These are phyloP conservation scores for Patiria miniata DNA, from an alignment of 35 echinoderm and acorn worm genomes.

Conservation along the genomic window DNA sequence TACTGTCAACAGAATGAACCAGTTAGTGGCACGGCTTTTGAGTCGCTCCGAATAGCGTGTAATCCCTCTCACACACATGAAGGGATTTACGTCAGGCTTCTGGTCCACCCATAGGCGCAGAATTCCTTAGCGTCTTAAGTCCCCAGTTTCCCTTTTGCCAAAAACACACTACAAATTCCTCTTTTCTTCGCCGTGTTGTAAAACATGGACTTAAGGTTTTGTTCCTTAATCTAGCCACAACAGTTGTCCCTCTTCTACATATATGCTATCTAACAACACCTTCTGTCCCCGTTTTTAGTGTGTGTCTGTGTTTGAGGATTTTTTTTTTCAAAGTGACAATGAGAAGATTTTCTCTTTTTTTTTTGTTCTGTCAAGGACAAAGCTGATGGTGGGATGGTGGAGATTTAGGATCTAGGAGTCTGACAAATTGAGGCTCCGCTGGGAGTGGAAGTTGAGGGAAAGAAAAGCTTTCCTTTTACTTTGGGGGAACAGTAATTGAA, in stretches of 20 bases:
- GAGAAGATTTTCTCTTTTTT: too few species aligned
- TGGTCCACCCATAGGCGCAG: neutral
- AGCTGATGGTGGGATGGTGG: too few species aligned
- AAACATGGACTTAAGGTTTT: conserved; percentile 25
- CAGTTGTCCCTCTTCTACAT: neutral
- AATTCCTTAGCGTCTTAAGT: conserved; percentile 5
- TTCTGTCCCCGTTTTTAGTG: neutral
- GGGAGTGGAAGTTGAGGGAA: too few species aligned
- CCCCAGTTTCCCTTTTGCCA: neutral
- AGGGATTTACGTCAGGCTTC: neutral
- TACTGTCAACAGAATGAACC: neutral
- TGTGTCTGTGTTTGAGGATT: neutral
- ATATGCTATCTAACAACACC: neutral
- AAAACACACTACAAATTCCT: neutral
- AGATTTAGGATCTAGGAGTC: too few species aligned
- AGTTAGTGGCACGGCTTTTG: neutral
- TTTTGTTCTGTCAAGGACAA: too few species aligned
- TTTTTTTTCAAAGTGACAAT: too few species aligned
- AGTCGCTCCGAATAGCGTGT: neutral
- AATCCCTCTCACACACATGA: neutral
- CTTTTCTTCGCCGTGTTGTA: conserved; percentile 14
- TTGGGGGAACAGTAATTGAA: too few species aligned
- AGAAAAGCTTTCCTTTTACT: too few species aligned
- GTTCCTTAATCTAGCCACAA: neutral
- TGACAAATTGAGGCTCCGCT: too few species aligned